phyloP scores from a whole-genome alignment of 2,888 invertebrate species.

The Poecilus cupreus region DNA sequence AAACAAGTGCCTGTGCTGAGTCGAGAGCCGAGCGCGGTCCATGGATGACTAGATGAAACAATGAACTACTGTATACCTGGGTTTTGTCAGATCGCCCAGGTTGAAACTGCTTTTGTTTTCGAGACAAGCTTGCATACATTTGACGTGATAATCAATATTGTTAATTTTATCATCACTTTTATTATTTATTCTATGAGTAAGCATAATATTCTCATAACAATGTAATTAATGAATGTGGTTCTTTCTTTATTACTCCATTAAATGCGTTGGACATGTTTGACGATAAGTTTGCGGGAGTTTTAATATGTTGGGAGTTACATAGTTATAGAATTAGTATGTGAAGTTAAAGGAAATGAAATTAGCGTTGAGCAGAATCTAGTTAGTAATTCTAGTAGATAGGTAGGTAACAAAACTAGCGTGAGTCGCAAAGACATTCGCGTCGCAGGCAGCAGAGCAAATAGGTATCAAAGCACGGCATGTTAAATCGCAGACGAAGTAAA shows the following conservation, averaged over 20 bases:
- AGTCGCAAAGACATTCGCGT: conserved; percentile 21
- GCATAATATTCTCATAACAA: conserved; percentile 13
- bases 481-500: conserved; percentile 11
- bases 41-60: conserved; percentile 45
- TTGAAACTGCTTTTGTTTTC: conserved; percentile 33
- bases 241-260: not conserved
- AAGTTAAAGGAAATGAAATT: conserved; percentile 20
- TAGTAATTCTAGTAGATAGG: conserved; percentile 31
- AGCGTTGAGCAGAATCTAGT: conserved; percentile 35
- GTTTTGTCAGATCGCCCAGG: conserved; percentile 28
- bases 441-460: not conserved
- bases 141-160: conserved; percentile 43
- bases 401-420: conserved; percentile 34
- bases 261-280: not conserved
- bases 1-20: conserved; percentile 41
- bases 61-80: conserved; percentile 43
- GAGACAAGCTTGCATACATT: not conserved
- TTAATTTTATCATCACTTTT: conserved; percentile 41
- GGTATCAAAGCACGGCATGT: conserved; percentile 17
- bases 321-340: conserved; percentile 19
- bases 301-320: conserved; percentile 27
- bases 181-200: conserved; percentile 35
- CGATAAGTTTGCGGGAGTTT: not conserved
- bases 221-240: conserved; percentile 6
- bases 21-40: conserved; percentile 1